Percentiles rank a stretch among this genome's conserved stretches.
Conservation (phyloP, 2,797 vertebrate species). For the Sebastes elongatus region DNA sequence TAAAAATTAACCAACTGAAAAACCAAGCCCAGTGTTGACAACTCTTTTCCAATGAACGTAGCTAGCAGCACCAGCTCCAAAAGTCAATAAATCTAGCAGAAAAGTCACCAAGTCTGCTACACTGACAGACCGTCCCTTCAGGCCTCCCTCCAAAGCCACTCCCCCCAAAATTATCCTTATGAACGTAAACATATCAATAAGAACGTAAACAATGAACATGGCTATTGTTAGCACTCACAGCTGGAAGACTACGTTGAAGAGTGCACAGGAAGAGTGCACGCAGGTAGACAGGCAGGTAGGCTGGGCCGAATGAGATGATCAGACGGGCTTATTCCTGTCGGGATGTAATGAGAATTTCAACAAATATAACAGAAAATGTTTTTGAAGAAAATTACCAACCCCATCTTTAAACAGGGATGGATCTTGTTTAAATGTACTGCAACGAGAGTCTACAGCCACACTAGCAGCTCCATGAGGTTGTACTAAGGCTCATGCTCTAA, state of each 20-base stretch:
- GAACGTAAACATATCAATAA: not conserved
- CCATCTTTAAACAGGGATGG: not conserved
- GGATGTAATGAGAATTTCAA: not conserved
- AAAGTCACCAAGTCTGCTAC: not conserved
- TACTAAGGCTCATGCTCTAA: not conserved
- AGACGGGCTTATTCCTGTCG: not conserved
- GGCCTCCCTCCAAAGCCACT: not conserved
- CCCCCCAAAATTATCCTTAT: not conserved
- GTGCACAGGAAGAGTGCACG: not conserved
- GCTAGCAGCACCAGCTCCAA: not conserved
- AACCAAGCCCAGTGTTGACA: not conserved
- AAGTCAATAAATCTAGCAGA: not conserved
- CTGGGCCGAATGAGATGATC: fast-evolving
- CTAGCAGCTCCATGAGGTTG: not conserved
- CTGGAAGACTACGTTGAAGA: not conserved
- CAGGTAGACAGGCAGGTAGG: not conserved
- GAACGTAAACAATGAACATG: not conserved
- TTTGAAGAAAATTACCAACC: not conserved
- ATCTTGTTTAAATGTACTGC: not conserved
- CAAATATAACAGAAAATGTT: not conserved
- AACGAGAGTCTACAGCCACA: not conserved
- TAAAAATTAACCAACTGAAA: not conserved
- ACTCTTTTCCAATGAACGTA: not conserved
- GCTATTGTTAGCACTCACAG: not conserved
- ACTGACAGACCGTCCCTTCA: not conserved